A percentile compares a stretch with the other conserved stretches of the same genome.
These are phyloP conservation scores for Caradrina kadenii DNA, from an alignment of 2,888 invertebrate genomes.

Conservation along the genomic window DNA sequence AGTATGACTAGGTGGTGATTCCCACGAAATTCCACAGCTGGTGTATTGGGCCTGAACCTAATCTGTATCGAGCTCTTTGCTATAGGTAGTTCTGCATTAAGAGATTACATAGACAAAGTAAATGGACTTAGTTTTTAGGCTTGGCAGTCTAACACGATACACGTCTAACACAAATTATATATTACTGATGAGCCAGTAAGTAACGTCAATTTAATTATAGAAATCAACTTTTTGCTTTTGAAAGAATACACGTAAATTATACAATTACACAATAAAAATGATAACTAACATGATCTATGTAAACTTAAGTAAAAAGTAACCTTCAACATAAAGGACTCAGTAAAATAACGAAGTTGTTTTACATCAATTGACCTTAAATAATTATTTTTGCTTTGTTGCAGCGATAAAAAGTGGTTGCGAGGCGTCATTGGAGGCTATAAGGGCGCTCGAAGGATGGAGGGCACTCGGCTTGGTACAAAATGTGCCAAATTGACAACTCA, in stretches of 20 bases:
- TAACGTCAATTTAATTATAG: too few species aligned
- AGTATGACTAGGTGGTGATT: conserved; percentile 28
- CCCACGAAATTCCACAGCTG: conserved; percentile 12
- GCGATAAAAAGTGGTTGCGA: conserved; percentile 80
- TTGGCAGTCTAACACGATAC: background rate
- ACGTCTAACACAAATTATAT: too few species aligned
- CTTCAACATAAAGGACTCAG: conserved; percentile 35
- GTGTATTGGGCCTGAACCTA: background rate
- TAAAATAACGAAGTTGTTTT: conserved; percentile 71
- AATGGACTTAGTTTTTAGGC: background rate
- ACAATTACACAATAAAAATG: background rate
- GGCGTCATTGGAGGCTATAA: conserved; percentile 74
- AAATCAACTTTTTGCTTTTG: background rate
- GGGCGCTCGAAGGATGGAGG: conserved; percentile 70
- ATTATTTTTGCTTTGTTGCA: conserved; percentile 75
- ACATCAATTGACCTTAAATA: conserved; percentile 74
- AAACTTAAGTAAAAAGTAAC: conserved; percentile 15
- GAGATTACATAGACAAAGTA: background rate
- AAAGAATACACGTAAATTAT: background rate
- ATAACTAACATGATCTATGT: background rate
- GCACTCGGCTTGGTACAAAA: conserved; percentile 80
- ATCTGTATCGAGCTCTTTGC: background rate
- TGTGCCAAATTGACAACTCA: conserved; percentile 85
- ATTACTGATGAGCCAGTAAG: too few species aligned
- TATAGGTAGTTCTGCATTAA: background rate